Percentiles rank a stretch among this genome's conserved stretches.
phyloP scores from a whole-genome alignment of 2,113 vertebrate species.

The Nipponia nippon region DNA sequence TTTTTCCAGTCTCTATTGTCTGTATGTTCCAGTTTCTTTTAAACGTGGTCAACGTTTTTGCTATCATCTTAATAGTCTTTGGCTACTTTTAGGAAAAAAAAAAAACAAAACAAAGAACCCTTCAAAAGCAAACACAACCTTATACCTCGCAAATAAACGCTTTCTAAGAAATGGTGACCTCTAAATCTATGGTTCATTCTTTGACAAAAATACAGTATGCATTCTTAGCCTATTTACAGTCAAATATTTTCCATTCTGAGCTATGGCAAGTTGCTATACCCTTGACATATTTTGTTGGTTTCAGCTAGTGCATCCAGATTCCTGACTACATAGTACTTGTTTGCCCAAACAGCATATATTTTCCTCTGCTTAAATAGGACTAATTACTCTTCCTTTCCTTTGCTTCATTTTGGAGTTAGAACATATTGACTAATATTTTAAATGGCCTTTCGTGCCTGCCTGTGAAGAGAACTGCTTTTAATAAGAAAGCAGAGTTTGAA shows the following conservation, averaged over 20 bases:
- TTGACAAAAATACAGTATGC: neutral
- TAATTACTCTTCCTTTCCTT: neutral
- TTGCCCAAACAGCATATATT: neutral
- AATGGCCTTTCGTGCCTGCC: neutral
- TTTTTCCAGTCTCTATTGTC: neutral
- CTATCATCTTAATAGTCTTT: constrained; percentile 5
- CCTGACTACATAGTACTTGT: neutral
- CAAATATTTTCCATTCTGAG: constrained; percentile 30
- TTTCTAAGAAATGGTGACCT: neutral
- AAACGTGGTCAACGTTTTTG: neutral
- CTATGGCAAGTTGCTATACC: neutral
- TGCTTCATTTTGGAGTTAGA: neutral
- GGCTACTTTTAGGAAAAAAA: neutral
- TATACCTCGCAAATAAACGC: neutral
- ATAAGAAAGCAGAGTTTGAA: neutral
- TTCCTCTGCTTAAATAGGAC: neutral
- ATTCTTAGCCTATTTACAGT: constrained; percentile 34
- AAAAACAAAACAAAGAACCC: neutral
- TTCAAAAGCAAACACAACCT: neutral
- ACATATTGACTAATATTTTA: neutral
- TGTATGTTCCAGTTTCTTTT: neutral
- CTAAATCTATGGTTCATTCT: constrained; percentile 18
- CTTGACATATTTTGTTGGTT: neutral
- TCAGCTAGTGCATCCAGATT: neutral
- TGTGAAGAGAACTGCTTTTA: neutral